Base-by-base conservation (phyloP, 2,888 invertebrate species). In the Agonopterix arenella region DNA sequence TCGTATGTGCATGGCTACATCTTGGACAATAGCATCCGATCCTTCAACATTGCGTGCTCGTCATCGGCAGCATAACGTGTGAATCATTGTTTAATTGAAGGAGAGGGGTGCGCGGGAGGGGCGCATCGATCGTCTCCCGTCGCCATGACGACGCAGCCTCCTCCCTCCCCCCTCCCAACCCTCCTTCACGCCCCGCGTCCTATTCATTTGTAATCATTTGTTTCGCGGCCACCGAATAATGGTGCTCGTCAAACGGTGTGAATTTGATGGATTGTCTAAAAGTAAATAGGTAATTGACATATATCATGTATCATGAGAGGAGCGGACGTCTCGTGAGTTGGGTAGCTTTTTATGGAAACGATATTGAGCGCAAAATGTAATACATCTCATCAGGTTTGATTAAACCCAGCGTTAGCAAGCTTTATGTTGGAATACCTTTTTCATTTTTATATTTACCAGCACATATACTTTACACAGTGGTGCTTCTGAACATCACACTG, bases 161-260 rank as follows among this genome's bases (percentile, higher is more conserved):
- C 62, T 62, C 64, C 52, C 72, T 64, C 64, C 64, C 51, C 62
- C 4, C 64, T n/a, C 50, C 66, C 60, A 66, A 64, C 64, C 64
- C 65, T 50, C 64, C 64, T 64, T 50, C 62, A 58, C 64, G 56
- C 63, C 52, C 62, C 64, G 68, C 66, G 60, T 76, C 70, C 75
- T 69, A 80, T 84, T 84, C 86, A 86, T 86, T 88, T 88, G 88
- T 88, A 83, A 88, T 86, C 88, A 85, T 89, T 89, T 89, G 88
- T 86, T 89, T 88, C 83, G 79, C 76, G 70, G 75, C 76, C 75
- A 70, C 79, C 81, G 79, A 79, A 85, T 84, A 81, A 83, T 79
- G 80, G 78, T 66, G 67, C 71, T 77, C 74, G 76, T 82, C 80
- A 79, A 80, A 83, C 70, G 67, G 72, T 66, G 76, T 63, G 72